These are phyloP conservation scores for Poecile atricapillus DNA, from an alignment of 2,113 vertebrate genomes.

Conservation along the genomic window DNA sequence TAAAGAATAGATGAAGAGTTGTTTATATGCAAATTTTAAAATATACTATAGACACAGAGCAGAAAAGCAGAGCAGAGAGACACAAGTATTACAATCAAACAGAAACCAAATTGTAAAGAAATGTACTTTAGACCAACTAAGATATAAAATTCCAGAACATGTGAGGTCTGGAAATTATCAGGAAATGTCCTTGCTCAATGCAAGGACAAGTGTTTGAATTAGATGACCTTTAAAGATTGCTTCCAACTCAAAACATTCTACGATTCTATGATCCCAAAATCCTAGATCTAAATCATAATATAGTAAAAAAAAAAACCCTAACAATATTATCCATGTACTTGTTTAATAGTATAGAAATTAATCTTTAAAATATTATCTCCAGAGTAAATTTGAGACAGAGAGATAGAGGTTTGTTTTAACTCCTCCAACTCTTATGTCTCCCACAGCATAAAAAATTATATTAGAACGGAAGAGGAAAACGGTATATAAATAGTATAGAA, in stretches of 20 bases:
- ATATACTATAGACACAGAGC: neutral
- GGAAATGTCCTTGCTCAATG: neutral
- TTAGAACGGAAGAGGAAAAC: neutral
- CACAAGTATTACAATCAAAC: neutral
- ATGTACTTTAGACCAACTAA: neutral
- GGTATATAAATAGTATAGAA: neutral
- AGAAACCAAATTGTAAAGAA: neutral
- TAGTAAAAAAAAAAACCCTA: neutral
- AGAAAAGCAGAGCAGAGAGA: neutral
- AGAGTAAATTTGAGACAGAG: neutral
- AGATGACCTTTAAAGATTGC: neutral
- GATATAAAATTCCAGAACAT: neutral
- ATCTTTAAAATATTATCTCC: neutral
- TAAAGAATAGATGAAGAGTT: neutral
- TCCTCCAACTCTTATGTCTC: neutral
- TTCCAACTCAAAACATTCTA: neutral
- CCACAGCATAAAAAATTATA: neutral
- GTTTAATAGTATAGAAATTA: neutral
- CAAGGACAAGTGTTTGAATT: neutral
- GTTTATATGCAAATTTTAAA: neutral
- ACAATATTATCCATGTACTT: neutral
- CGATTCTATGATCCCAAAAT: neutral
- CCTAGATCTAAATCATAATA: neutral
- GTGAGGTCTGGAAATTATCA: neutral
- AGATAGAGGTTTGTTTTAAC: neutral